Evolutionary conservation across 37 sponge, comb jelly and placozoan genomes (phyloP).

Genomic region (Mnemiopsis leidyi): DNA sequence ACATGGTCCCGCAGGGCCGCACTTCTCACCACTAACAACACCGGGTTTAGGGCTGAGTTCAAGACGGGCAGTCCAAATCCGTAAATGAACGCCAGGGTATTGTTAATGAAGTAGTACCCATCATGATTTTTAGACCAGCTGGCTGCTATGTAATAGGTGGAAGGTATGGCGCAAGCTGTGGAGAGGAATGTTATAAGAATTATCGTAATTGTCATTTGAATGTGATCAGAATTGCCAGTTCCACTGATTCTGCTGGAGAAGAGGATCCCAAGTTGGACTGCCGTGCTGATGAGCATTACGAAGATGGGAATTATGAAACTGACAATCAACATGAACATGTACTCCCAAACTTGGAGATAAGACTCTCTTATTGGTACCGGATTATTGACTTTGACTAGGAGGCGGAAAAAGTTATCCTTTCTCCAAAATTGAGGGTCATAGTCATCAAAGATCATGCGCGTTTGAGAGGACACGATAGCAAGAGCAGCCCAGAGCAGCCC

Average conservation of each 20-base stretch:
- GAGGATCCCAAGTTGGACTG: not conserved
- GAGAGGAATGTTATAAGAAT: not conserved
- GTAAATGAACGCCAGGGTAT: constrained; percentile 21
- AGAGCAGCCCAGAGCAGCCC: not conserved
- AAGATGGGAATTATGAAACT: constrained; percentile 8
- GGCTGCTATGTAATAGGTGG: not conserved
- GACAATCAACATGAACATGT: constrained; percentile 18
- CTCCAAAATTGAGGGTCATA: not conserved
- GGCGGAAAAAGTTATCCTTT: not conserved
- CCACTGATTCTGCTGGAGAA: not conserved
- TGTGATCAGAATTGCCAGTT: not conserved
- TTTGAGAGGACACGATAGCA: not conserved
- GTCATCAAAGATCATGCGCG: not conserved
- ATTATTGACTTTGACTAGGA: not conserved
- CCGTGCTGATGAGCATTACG: not conserved
- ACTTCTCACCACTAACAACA: not conserved
- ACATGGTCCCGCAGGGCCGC: not conserved
- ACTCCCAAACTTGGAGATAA: not conserved
- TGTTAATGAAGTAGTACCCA: not conserved
- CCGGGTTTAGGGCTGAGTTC: constrained; percentile 26
- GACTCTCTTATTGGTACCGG: not conserved
- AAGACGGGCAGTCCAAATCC: constrained; percentile 53
- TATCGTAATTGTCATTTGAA: constrained; percentile 11
- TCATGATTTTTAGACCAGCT: not conserved
- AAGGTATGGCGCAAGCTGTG: not conserved